Evolutionary conservation across 2,888 invertebrate species (phyloP).

Genomic region (Aspidiotus destructor): DNA sequence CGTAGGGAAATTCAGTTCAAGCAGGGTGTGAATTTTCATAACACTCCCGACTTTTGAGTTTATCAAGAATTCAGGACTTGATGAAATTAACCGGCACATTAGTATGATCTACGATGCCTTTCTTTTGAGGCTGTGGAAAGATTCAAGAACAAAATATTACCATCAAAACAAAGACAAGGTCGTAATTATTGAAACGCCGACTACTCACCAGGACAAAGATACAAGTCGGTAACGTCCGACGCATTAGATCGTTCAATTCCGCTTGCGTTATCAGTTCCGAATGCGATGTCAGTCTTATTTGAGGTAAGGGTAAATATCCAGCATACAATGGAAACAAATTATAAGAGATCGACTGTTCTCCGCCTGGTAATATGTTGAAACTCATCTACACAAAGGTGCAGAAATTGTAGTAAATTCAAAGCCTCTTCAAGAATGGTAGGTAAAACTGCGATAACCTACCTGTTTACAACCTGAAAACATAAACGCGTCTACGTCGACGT

Average conservation of each 20-base stretch:
- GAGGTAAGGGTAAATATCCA: conserved; percentile 61
- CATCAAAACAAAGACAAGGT: neutral
- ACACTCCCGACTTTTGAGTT: too few species aligned
- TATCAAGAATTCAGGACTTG: too few species aligned
- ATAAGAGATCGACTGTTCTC: conserved; percentile 55
- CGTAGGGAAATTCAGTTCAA: too few species aligned
- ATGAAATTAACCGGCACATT: too few species aligned
- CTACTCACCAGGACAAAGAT: conserved; percentile 29
- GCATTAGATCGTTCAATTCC: conserved; percentile 22
- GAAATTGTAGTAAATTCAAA: neutral
- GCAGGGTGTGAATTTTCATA: too few species aligned
- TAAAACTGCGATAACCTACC: conserved; percentile 43
- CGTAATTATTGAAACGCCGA: neutral
- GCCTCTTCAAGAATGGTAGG: neutral
- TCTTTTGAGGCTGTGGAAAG: too few species aligned
- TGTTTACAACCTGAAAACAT: conserved; percentile 94
- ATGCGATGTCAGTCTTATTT: conserved; percentile 39
- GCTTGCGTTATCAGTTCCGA: conserved; percentile 24
- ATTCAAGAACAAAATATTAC: too few species aligned
- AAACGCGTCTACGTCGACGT: conserved; percentile 65
- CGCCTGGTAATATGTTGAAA: conserved; percentile 49
- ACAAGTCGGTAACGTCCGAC: conserved; percentile 20
- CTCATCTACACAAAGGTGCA: conserved; percentile 41
- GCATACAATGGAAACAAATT: conserved; percentile 69
- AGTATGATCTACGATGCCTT: too few species aligned